phyloP scores from a whole-genome alignment of 1,140 invertebrate genomes.

The Lucilia cuprina region DNA sequence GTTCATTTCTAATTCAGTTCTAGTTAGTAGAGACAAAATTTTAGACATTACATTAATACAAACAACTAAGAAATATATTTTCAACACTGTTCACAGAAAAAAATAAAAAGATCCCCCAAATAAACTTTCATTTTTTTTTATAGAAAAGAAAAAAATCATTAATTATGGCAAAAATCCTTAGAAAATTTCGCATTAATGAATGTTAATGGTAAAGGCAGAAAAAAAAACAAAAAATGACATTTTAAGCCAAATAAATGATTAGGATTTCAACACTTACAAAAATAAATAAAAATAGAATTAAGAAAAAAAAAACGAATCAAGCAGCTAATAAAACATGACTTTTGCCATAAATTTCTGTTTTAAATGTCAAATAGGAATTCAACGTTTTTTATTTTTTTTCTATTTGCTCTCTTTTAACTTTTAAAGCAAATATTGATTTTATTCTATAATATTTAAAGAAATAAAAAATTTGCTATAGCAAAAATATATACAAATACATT shows the following conservation, averaged over 20 bases:
- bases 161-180: neutral
- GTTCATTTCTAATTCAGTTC: no score
- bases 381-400: neutral
- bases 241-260: no score
- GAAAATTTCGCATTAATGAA: neutral
- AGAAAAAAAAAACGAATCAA: neutral
- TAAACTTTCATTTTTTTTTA: neutral
- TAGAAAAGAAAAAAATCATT: neutral
- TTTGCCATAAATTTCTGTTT: neutral
- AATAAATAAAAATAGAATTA: neutral
- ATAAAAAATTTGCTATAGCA: neutral
- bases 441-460: neutral
- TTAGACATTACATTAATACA: no score
- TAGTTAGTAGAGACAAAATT: no score
- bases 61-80: no score
- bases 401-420: neutral
- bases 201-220: neutral
- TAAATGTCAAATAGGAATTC: neutral
- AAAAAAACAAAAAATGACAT: no score
- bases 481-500: no score
- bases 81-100: no score
- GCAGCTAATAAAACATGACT: neutral
- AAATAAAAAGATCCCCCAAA: neutral
- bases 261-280: no score
- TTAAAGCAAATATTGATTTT: constrained; percentile 9